phyloP scores from a whole-genome alignment of 2,113 vertebrate species.

The Scalopus aquaticus region DNA sequence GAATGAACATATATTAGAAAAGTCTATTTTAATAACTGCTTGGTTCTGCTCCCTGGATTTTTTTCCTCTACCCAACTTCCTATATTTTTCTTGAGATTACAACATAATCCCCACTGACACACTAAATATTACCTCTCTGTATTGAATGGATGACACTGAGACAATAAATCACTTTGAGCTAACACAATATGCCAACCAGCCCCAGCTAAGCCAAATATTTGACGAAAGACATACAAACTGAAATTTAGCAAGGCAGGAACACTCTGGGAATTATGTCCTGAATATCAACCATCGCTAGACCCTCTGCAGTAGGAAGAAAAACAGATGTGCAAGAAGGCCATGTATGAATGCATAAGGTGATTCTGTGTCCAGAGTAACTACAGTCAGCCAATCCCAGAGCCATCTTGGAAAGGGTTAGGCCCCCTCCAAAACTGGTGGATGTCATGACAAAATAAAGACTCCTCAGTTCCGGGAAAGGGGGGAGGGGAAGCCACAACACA shows the following conservation, averaged over 20 bases:
- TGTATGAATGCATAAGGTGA: background rate
- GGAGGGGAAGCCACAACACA: background rate
- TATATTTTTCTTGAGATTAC: conserved; percentile 82
- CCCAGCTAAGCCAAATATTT: conserved; percentile 84
- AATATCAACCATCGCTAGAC: conserved; percentile 61
- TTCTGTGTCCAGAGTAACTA: background rate
- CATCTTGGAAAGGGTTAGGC: background rate
- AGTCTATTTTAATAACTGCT: conserved; percentile 68
- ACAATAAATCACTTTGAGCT: conserved; percentile 83
- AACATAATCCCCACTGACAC: conserved; percentile 82
- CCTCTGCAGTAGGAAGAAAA: background rate
- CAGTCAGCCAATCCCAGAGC: background rate
- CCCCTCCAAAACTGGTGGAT: background rate
- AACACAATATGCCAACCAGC: conserved; percentile 81
- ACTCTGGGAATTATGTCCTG: conserved; percentile 75
- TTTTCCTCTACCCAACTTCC: conserved; percentile 56
- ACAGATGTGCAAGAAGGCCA: background rate
- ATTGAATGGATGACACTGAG: conserved; percentile 78
- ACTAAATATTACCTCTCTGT: conserved; percentile 81
- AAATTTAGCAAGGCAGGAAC: conserved; percentile 83
- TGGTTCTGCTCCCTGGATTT: conserved; percentile 42
- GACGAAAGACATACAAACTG: conserved; percentile 80
- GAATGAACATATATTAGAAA: conserved; percentile 59
- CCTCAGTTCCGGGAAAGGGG: background rate
- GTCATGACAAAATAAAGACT: conserved; percentile 14